Evolutionary conservation across 2,113 vertebrate genomes (phyloP), one percentile per base, ranked within the genome.

Genomic region (Lutjanus erythropterus): DNA sequence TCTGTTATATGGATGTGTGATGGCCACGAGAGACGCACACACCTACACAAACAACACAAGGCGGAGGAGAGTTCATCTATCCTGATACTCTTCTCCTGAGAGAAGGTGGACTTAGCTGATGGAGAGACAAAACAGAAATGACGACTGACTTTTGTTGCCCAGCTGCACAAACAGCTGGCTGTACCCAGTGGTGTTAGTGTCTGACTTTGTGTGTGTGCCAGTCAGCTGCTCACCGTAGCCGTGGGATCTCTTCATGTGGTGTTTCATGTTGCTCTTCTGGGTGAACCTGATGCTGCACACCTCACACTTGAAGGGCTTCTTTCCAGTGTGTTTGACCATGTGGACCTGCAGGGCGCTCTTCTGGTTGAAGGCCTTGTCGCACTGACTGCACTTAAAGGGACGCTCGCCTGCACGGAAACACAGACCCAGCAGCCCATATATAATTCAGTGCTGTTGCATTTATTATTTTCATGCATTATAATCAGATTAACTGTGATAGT

Each of bases 261-360:
- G 95, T 29, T 98, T 99, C 98, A 99, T 99, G 95, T 99, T 99
- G 96, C 98, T 98, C 92, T 99, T 99, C 95, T 99, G 98, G 0
- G 97, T 98, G 94, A 99, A 99, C 59, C 96, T 94, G 95, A 99
- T 97, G 81, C 93, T 94, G 78, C 98, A 99, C 84, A 97, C 95
- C 86, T 96, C 96, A 33, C 98, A 99, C 84, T 96, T 96, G 74
- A 98, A 98, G 29, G 98, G 98, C 91, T 97, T 96, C 94, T 99
- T 97, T 3, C 98, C 98, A 0, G 97, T 99, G 93, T 99, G 98
- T 86, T 99, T 99, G 92, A 99, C 98, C 95, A 97, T 96, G 86
- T 99, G 98, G 65, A 99, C 97, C 89, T 99, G 98, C 84, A 99
- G 95, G 1, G 97, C 97, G 0, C 97, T 99, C 96, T 99, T 99